A percentile compares a stretch with the other conserved stretches of the same genome.
phyloP scores from a whole-genome alignment of 2,113 vertebrate species.

The Microtus montanus region DNA sequence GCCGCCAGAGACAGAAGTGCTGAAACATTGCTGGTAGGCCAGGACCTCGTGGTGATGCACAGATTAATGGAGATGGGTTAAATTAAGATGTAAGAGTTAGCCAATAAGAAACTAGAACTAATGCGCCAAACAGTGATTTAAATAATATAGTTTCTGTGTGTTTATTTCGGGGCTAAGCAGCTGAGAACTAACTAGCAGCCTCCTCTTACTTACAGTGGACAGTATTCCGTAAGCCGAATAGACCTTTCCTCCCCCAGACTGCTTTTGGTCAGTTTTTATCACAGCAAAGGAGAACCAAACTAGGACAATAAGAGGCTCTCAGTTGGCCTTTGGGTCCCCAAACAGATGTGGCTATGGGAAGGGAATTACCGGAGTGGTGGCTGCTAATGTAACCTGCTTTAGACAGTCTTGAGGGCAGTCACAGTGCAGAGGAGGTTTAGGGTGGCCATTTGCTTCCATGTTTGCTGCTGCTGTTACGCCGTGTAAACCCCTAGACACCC shows the following conservation, averaged over 20 bases:
- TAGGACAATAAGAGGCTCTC: fast-evolving
- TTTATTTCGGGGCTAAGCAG: too few relatives aligned
- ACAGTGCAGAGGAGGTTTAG: fast-evolving
- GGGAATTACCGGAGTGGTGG: neutral
- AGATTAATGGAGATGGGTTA: too few relatives aligned
- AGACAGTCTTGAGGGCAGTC: neutral
- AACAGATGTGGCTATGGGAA: neutral
- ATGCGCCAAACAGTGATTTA: too few relatives aligned
- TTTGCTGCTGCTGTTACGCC: neutral
- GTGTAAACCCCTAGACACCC: neutral
- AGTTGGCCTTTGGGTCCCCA: neutral
- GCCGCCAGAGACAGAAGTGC: too few relatives aligned
- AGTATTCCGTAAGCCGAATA: neutral
- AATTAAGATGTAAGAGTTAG: too few relatives aligned
- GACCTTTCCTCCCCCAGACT: neutral
- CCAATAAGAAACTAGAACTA: too few relatives aligned
- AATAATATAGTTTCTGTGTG: too few relatives aligned
- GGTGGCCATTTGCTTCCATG: neutral
- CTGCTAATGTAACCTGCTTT: neutral
- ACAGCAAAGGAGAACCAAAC: neutral
- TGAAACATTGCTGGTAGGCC: too few relatives aligned
- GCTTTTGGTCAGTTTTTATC: neutral
- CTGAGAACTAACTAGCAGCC: too few relatives aligned
- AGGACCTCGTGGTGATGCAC: too few relatives aligned
- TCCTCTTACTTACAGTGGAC: too few relatives aligned